Evolutionary conservation across 37 sponge, comb jelly and placozoan genomes (phyloP).

Genomic region (Crambe crambe): DNA sequence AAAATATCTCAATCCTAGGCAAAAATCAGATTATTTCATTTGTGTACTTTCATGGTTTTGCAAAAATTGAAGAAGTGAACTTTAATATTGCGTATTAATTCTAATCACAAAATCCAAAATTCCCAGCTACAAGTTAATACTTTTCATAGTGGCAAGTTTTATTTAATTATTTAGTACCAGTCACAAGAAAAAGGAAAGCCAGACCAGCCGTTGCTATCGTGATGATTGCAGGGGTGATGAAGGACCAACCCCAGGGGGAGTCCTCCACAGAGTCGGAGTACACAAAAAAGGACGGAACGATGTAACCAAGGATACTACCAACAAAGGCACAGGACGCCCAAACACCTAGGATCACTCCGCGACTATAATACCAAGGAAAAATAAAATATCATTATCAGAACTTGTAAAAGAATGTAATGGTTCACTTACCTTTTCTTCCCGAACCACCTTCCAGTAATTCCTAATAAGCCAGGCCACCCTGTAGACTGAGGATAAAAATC

Average conservation of each 20-base stretch:
- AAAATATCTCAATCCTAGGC: neutral
- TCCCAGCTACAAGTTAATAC: neutral
- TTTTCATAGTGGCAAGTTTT: neutral
- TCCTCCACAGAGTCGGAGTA: neutral
- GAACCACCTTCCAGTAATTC: slow-evolving; percentile 86
- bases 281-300: slow-evolving; percentile 30
- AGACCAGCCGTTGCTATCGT: slow-evolving; percentile 24
- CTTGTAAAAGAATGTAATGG: neutral
- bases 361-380: neutral
- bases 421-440: slow-evolving; percentile 66
- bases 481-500: slow-evolving; percentile 42
- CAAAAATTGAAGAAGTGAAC: neutral
- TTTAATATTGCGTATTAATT: neutral
- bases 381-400: too few species aligned
- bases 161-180: slow-evolving; percentile 10
- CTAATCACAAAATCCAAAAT: neutral
- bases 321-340: slow-evolving; percentile 44
- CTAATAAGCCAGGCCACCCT: slow-evolving; percentile 90
- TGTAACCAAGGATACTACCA: slow-evolving; percentile 60
- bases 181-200: slow-evolving; percentile 57
- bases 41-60: neutral
- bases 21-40: neutral
- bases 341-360: slow-evolving; percentile 52
- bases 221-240: slow-evolving; percentile 62
- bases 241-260: slow-evolving; percentile 39